A percentile compares a stretch with the other conserved stretches of the same genome.
These are phyloP conservation scores for Polydesmus complanatus DNA, from an alignment of 2,888 invertebrate species.

Conservation along the genomic window DNA sequence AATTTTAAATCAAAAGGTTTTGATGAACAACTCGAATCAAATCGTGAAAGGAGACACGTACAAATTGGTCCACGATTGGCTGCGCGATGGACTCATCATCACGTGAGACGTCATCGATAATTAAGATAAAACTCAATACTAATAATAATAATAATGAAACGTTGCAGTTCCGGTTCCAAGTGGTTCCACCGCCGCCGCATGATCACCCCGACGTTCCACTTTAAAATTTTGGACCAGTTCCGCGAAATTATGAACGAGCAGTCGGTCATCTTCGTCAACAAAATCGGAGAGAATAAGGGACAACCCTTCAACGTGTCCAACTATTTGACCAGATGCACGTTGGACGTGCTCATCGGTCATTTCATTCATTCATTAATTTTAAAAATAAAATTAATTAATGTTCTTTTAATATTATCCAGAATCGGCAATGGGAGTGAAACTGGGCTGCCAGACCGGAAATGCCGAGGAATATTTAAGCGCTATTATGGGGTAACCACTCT, in stretches of 20 bases:
- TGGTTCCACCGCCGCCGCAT: not conserved
- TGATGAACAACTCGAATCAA: too few relatives aligned
- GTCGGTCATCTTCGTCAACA: not conserved
- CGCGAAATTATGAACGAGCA: not conserved
- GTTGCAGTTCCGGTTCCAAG: not conserved
- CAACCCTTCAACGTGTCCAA: not conserved
- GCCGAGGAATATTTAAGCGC: not conserved
- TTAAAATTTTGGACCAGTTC: not conserved
- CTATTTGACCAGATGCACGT: not conserved
- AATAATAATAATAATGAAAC: too few relatives aligned
- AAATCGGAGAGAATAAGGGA: not conserved
- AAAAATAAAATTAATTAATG: not conserved
- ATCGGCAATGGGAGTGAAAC: not conserved
- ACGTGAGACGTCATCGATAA: too few relatives aligned
- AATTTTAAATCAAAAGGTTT: too few relatives aligned
- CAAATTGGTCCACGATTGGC: not conserved
- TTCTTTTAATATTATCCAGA: not conserved
- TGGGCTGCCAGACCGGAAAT: not conserved
- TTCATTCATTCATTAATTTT: too few relatives aligned
- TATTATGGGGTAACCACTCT: not conserved
- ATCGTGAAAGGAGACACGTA: not conserved
- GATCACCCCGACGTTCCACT: not conserved
- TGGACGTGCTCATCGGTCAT: too few relatives aligned
- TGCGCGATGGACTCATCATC: not conserved
- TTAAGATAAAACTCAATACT: too few relatives aligned